phyloP scores from a whole-genome alignment of 2,797 vertebrate genomes.

The Buceros bicornis region DNA sequence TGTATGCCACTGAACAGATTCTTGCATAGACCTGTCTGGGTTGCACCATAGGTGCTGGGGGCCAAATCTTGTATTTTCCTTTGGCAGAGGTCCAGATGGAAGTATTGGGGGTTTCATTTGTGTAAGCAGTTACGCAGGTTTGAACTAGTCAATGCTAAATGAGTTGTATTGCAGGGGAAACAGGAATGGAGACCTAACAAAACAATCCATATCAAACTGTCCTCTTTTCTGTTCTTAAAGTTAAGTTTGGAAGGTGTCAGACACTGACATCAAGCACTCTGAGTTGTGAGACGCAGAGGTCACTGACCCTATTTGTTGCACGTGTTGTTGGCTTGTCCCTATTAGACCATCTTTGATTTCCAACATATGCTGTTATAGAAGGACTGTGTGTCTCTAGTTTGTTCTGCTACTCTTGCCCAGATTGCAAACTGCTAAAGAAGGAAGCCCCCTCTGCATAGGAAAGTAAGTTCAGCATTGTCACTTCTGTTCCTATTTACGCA shows the following conservation, averaged over 20 bases:
- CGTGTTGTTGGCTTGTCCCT: not conserved
- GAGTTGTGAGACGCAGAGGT: not conserved
- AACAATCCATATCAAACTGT: not conserved
- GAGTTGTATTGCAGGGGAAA: not conserved
- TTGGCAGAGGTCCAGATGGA: conserved; percentile 1
- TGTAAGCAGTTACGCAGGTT: not conserved
- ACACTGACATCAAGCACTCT: not conserved
- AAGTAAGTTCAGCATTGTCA: not conserved
- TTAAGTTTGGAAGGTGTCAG: not conserved
- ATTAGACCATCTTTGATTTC: not conserved
- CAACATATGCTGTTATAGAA: not conserved
- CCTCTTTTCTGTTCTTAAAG: not conserved
- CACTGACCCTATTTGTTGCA: not conserved
- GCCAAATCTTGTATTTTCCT: not conserved
- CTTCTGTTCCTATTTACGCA: not conserved
- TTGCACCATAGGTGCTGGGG: not conserved
- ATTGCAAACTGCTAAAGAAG: not conserved
- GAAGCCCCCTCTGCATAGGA: not conserved
- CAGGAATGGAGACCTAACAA: not conserved
- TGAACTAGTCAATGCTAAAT: not conserved
- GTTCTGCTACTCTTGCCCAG: not conserved
- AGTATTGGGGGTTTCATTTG: not conserved
- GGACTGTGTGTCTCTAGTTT: not conserved
- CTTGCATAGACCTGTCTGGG: not conserved
- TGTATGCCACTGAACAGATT: not conserved